A percentile compares a stretch with the other conserved stretches of the same genome.
phyloP scores from a whole-genome alignment of 2,797 vertebrate genomes.

The Lycodopsis pacificus region DNA sequence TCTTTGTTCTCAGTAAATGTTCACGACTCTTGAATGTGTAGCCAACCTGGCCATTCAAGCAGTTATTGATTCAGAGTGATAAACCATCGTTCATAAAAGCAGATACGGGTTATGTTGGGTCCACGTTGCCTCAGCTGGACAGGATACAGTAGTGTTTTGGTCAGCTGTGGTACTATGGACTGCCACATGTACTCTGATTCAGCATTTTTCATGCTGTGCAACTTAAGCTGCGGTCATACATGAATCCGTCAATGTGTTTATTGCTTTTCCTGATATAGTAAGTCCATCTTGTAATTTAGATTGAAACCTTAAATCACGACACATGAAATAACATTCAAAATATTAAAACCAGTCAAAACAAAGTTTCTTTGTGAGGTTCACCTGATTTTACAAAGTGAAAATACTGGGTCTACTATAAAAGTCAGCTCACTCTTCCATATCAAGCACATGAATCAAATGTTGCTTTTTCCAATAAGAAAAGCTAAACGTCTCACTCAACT shows the following conservation, averaged over 20 bases:
- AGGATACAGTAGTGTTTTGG: slow-evolving; percentile 12
- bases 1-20: slow-evolving; percentile 53
- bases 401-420: neutral
- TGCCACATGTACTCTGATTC: slow-evolving; percentile 44
- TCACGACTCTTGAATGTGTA: slow-evolving; percentile 51
- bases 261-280: slow-evolving; percentile 14
- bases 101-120: slow-evolving; percentile 40
- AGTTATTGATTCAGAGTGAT: slow-evolving; percentile 56
- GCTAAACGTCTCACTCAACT: neutral
- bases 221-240: slow-evolving; percentile 7
- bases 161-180: slow-evolving; percentile 25
- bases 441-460: slow-evolving; percentile 1
- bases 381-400: neutral
- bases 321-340: neutral
- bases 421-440: neutral
- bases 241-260: slow-evolving; percentile 37
- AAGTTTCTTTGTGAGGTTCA: neutral
- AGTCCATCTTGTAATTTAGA: neutral
- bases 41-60: slow-evolving; percentile 39
- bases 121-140: slow-evolving; percentile 12
- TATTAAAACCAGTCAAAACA: neutral
- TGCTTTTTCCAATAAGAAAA: slow-evolving; percentile 13
- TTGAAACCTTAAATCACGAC: neutral
- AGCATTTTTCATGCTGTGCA: slow-evolving; percentile 31
- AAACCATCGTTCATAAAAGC: slow-evolving; percentile 47